A percentile compares a stretch with the other conserved stretches of the same genome.
Evolutionary conservation across 1,140 invertebrate genomes (phyloP).

Genomic region (Bombus waltoni): DNA sequence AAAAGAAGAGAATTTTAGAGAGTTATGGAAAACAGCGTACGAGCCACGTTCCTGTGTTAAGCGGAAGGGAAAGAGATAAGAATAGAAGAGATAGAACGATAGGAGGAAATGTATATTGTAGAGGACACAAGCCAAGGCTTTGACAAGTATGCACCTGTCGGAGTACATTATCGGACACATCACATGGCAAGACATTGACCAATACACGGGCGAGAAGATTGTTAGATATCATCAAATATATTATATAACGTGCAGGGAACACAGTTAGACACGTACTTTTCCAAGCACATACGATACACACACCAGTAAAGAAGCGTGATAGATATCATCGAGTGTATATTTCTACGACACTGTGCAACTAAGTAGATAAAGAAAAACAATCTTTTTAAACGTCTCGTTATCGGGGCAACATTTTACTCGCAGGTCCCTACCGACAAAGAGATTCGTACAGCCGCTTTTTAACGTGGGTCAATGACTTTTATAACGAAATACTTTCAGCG

Average conservation of each 20-base stretch:
- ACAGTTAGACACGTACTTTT: not conserved
- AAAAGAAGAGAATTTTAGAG: not conserved
- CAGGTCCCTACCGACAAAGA: not conserved
- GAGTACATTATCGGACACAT: not conserved
- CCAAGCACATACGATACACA: no score
- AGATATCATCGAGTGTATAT: no score
- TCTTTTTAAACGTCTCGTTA: not conserved
- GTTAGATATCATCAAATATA: slow-evolving; percentile 7
- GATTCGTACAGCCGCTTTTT: not conserved
- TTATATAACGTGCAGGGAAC: not conserved
- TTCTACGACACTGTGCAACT: no score
- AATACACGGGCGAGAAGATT: not conserved
- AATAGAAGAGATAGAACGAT: not conserved
- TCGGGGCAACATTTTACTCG: not conserved
- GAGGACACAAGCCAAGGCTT: no score
- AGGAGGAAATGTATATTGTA: not conserved
- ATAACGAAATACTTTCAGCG: not conserved
- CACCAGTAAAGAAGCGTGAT: no score
- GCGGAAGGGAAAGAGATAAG: not conserved
- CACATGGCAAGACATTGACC: not conserved
- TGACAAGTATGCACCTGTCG: not conserved
- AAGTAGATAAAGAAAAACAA: not conserved
- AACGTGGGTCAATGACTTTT: slow-evolving; percentile 10
- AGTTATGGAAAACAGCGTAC: not conserved
- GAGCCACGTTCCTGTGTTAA: not conserved